Percentiles rank a stretch among this genome's conserved stretches.
These are phyloP conservation scores for Lepilemur ruficaudatus DNA, from an alignment of 2,797 vertebrate species.

Conservation along the genomic window DNA sequence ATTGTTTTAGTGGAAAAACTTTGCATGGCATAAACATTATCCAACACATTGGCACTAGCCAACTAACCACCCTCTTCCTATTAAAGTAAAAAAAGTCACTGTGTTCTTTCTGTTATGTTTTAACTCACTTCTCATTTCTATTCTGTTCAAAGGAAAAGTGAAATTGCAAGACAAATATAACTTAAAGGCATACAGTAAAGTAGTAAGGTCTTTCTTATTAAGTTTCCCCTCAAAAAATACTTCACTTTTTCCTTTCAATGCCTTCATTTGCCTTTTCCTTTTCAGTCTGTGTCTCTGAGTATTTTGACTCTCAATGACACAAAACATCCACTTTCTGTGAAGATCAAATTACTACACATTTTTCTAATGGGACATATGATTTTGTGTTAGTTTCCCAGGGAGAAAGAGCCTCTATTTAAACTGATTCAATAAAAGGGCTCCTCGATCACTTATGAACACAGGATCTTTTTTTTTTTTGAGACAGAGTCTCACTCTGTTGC, in stretches of 20 bases:
- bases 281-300: neutral
- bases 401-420: neutral
- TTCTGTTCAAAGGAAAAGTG: conserved; percentile 2
- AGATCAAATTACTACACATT: neutral
- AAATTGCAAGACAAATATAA: neutral
- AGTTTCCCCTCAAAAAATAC: neutral
- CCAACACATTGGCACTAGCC: neutral
- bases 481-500: too few relatives aligned
- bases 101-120: neutral
- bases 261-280: neutral
- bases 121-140: conserved; percentile 28
- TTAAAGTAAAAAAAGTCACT: neutral
- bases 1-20: neutral
- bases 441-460: neutral
- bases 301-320: neutral
- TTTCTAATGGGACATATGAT: neutral
- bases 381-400: neutral
- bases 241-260: neutral
- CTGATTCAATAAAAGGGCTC: neutral
- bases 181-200: conserved; percentile 1
- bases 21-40: neutral
- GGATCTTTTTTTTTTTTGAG: neutral
- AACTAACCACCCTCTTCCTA: neutral
- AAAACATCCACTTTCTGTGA: neutral
- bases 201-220: neutral